Base-by-base conservation (phyloP, 1,140 invertebrate species). In the Ganaspis sp. region DNA sequence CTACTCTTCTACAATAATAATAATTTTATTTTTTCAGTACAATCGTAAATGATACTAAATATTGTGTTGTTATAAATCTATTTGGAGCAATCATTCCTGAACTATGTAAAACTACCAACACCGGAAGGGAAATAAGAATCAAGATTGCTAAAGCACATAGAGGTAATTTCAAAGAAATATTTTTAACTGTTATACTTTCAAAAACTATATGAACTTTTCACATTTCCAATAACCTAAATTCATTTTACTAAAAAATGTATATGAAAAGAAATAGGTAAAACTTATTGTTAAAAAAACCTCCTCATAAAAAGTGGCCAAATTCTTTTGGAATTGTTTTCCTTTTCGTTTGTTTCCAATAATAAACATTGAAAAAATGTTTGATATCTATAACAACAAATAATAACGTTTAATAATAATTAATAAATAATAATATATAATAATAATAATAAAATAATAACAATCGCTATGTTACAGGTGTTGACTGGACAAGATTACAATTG, bases 41-140 rank as follows among this genome's bases (percentile, higher is more conserved):
- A 17, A 72, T 53, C 11, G 1, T 79, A 21, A 80, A 89, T 12
- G 80, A 64, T 12, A 74, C 72, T 19, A 53, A 76, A 34, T 90
- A 91, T 76, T 87, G 81, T 45, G 9, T 88, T 8, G 80, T 77
- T 26, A 75, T 90, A 9, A 76, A 88, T 69, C 75, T 91, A 15
- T 91, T 87, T 84, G 90, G 90, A 23, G 40, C 83, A n/a, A 81
- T 91, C 9, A 64, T 86, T 58, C 83, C 89, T 5, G 87, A 89
- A 69, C 81, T 87, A 80, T 89, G 87, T 0, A 54, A 11, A 4
- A 86, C 90, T 42, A 9, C 34, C 21, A 90, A 88, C 71, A 12
- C 83, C 0, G 86, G 81, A 17, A 86, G 90, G 76, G 90, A 91
- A 79, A 82, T 91, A 5, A 88, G 82, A 82, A 70, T 91, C 26